Percentiles rank a stretch among this genome's conserved stretches.
These are phyloP conservation scores for Panthera uncia DNA, from an alignment of 2,113 vertebrate species.

Conservation along the genomic window DNA sequence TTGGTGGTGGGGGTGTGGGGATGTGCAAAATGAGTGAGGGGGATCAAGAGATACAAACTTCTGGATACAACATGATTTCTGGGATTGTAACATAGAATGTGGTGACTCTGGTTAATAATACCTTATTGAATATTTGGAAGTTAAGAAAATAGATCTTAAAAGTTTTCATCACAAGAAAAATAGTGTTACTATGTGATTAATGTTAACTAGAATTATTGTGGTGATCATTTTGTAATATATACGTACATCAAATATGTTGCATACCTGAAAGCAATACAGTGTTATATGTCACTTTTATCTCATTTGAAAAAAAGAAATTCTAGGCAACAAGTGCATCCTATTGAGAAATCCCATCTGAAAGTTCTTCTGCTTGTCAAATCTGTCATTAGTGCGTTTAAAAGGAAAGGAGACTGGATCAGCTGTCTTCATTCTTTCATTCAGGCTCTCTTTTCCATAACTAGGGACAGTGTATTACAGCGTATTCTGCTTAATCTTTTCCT, in stretches of 20 bases:
- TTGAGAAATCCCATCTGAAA: neutral
- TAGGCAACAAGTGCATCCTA: neutral
- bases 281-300: neutral
- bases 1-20: too few relatives aligned
- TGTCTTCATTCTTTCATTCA: neutral
- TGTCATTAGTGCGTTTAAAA: neutral
- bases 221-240: neutral
- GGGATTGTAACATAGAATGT: neutral
- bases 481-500: neutral
- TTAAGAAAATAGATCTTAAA: neutral
- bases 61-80: neutral
- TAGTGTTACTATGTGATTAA: neutral
- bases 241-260: neutral
- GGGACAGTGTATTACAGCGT: neutral
- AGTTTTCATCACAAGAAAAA: neutral
- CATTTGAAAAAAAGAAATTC: neutral
- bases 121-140: neutral
- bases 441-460: accelerated
- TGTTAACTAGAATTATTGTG: neutral
- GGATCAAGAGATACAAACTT: neutral
- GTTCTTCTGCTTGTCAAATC: neutral
- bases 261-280: neutral
- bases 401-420: neutral
- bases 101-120: neutral
- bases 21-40: neutral